Percentiles rank a stretch among this genome's conserved stretches.
Evolutionary conservation across 2,113 vertebrate species (phyloP).

Genomic region (Corvus hawaiiensis): DNA sequence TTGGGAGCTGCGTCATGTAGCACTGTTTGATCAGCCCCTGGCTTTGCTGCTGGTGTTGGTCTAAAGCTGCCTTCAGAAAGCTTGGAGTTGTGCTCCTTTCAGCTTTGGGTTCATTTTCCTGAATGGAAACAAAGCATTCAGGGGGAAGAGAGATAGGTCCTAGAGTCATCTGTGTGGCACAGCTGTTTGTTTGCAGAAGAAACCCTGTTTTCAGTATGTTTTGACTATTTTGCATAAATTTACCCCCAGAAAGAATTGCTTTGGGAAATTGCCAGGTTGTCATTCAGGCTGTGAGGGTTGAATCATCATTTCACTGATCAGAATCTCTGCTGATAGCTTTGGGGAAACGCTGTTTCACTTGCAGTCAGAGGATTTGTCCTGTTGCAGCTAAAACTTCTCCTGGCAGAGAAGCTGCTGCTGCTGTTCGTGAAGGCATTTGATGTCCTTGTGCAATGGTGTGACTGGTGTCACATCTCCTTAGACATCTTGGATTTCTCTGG

Average conservation of each 20-base stretch:
- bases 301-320: background rate
- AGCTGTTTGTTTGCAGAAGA: background rate
- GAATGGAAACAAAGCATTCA: background rate
- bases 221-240: background rate
- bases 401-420: background rate
- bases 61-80: background rate
- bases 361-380: background rate
- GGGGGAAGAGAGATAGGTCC: background rate
- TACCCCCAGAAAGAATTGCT: background rate
- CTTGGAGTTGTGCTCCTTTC: background rate
- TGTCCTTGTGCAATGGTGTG: background rate
- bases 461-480: background rate
- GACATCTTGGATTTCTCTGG: background rate
- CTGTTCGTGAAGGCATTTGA: rapidly evolving
- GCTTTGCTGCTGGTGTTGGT: rapidly evolving
- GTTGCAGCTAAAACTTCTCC: background rate
- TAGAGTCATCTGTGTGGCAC: background rate
- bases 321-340: background rate
- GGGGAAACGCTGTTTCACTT: background rate
- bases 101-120: background rate
- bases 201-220: background rate
- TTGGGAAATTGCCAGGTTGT: background rate
- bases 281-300: background rate
- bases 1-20: rapidly evolving
- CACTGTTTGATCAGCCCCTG: background rate